Evolutionary conservation across 2,113 vertebrate species (phyloP).

Genomic region (Toxotes chatareus): DNA sequence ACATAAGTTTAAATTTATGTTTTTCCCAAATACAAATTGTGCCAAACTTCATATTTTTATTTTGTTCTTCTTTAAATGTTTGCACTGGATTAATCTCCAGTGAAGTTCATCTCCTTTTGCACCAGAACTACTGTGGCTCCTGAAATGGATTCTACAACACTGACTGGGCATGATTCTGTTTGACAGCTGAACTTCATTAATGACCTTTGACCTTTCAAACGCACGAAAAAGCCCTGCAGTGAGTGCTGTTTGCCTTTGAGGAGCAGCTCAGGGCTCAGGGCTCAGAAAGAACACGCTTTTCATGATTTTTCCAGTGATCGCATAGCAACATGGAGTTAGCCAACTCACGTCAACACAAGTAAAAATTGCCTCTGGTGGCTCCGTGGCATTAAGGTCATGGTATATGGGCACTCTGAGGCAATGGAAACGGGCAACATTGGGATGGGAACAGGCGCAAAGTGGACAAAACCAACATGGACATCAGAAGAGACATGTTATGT

Average conservation of each 20-base stretch:
- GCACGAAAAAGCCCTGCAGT: neutral
- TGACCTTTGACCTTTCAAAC: conserved; percentile 43
- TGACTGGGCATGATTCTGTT: too few relatives aligned
- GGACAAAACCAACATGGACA: conserved; percentile 39
- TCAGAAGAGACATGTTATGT: conserved; percentile 4
- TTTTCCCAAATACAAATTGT: neutral
- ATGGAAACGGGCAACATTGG: conserved; percentile 67
- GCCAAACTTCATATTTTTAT: neutral
- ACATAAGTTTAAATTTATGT: too few relatives aligned
- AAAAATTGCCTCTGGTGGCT: conserved; percentile 69
- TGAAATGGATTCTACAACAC: neutral
- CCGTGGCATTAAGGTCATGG: conserved; percentile 63
- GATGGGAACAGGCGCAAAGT: conserved; percentile 29
- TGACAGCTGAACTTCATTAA: neutral
- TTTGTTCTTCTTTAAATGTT: neutral
- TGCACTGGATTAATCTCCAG: conserved; percentile 6
- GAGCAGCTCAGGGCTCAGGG: neutral
- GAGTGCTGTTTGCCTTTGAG: conserved; percentile 7
- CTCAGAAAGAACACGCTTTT: conserved; percentile 42
- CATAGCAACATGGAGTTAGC: conserved; percentile 44
- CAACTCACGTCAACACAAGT: conserved; percentile 73
- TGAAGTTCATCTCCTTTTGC: too few relatives aligned
- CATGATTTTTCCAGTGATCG: conserved; percentile 72
- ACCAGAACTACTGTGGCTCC: too few relatives aligned
- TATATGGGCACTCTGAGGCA: conserved; percentile 65